Base-by-base conservation (phyloP, 2,888 invertebrate genomes). In the Scotopteryx bipunctaria region DNA sequence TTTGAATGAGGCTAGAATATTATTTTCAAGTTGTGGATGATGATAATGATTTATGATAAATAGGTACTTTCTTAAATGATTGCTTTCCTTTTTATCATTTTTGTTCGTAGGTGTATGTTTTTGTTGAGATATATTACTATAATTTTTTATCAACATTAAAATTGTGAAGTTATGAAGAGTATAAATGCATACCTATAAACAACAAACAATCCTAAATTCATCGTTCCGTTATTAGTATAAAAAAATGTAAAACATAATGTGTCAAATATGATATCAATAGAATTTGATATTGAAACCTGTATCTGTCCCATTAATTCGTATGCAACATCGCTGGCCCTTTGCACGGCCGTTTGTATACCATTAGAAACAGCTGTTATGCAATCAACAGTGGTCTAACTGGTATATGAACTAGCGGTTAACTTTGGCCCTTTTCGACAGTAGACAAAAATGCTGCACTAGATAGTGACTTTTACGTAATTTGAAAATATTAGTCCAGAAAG, bases 401-500 rank as follows among this genome's bases (percentile, higher is more conserved):
- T 25, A 23, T 8, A n/a, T 14, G 5, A 8, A n/a, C 8, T 36
- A 4, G 32, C 4, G 15, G 14, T n/a, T n/a, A n/a, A n/a, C 9
- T n/a, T 9, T 14, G 14, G 23, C 14, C 37, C 37, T 27, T 40
- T 38, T 40, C 6, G 40, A 9, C 5, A 32, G 32, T 42, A 9
- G 14, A 6, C 14, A 21, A 32, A 27, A 15, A 3, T 40, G 27
- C 11, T 27, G 16, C 16, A 15, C 1, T 9, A 25, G 5, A 5
- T 15, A 5, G 3, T 11, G 19, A 11, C 6, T 27, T 11, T 4
- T 27, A 27, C 1, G 9, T 27, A 25, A 9, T 25, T 25, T 25
- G n/a, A n/a, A n/a, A n/a, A n/a, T n/a, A n/a, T n/a, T n/a, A n/a
- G n/a, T n/a, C n/a, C n/a, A n/a, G n/a, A n/a, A n/a, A n/a, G n/a